Evolutionary conservation across 1,140 invertebrate species (phyloP), one percentile per base, ranked within the genome.

Genomic region (Doryteuthis pealeii): DNA sequence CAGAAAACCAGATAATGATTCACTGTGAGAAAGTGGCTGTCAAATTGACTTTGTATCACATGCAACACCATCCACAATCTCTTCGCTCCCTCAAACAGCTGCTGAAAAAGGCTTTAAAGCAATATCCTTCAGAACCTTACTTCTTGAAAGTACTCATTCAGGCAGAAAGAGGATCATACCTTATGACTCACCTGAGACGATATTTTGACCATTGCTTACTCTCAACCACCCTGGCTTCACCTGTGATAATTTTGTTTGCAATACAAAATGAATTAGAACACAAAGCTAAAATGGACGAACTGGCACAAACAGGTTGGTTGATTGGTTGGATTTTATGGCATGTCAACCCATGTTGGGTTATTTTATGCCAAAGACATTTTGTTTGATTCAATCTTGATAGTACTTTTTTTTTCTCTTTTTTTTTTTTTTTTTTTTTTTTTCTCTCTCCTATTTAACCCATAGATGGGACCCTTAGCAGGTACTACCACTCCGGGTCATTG

Each of bases 131-230:
- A 8, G 74, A 78, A 74, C 33, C 77, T 14, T 45, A 76, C 3
- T 82, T 87, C 49, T 73, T 85, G 32, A 40, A 74, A 6, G 49
- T 78, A 22, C 83, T 84, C 66, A 71, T 83, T 3, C 76, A 81
- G 4, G 35, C 82, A 18, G 86, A 87, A 72, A 33, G 72, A 32
- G 68, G 76, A 35, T 80, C 79, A 12, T 72, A 79, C 68, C 80
- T 86, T 6, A 76, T 75, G 6, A 81, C 85, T 1, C 74, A 81
- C 26, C 43, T 86, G 30, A 76, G 85, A 14, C 67, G 79, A 72
- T 83, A 80, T 73, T 87, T 84, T 76, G 80, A 81, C 35, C 73
- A 70, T 26, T 54, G 40, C 30, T 65, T 81, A 26, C 54, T 12
- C 54, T 5, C 5, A 5, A 73, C 72, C 68, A 77, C 74, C 26